Percentiles rank a stretch among this genome's conserved stretches.
Conservation (phyloP, 2,113 vertebrate genomes). For the Pitta sordida region DNA sequence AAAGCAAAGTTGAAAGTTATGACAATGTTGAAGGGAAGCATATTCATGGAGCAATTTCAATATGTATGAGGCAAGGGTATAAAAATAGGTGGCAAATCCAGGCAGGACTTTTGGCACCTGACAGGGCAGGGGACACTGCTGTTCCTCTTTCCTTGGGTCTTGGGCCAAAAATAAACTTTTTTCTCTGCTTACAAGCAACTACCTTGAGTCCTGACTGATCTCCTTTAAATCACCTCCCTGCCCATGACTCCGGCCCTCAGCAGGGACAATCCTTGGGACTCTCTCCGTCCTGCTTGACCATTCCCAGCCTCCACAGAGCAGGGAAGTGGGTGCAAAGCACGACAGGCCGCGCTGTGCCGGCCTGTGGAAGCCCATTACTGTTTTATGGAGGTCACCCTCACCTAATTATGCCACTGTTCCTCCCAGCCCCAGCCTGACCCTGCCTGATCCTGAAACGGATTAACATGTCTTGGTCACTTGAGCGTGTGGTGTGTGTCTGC, state of each 20-base stretch:
- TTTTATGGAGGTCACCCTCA: slow-evolving; percentile 60
- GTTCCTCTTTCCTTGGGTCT: no score
- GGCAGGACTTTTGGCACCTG: no score
- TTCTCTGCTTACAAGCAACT: no score
- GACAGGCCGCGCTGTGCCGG: not conserved
- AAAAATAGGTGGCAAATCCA: no score
- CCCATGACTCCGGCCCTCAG: rapidly evolving
- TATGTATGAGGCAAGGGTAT: no score
- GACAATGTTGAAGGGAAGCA: no score
- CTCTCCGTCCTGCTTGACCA: rapidly evolving
- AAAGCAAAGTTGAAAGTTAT: no score
- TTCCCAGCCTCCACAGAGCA: rapidly evolving
- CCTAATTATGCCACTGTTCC: slow-evolving; percentile 42
- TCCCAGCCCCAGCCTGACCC: slow-evolving; percentile 46
- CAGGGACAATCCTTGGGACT: rapidly evolving
- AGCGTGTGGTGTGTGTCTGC: slow-evolving; percentile 5
- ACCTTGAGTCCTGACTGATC: no score
- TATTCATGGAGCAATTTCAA: no score
- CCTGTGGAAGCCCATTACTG: slow-evolving; percentile 9
- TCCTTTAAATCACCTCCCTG: no score
- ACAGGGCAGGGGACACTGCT: no score
- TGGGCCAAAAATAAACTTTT: no score
- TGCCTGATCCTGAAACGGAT: slow-evolving; percentile 2
- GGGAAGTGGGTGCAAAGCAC: not conserved
- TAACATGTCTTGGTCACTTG: slow-evolving; percentile 28